These are phyloP conservation scores for Fistularia tabacaria DNA, from an alignment of 2,797 vertebrate species.

Conservation along the genomic window DNA sequence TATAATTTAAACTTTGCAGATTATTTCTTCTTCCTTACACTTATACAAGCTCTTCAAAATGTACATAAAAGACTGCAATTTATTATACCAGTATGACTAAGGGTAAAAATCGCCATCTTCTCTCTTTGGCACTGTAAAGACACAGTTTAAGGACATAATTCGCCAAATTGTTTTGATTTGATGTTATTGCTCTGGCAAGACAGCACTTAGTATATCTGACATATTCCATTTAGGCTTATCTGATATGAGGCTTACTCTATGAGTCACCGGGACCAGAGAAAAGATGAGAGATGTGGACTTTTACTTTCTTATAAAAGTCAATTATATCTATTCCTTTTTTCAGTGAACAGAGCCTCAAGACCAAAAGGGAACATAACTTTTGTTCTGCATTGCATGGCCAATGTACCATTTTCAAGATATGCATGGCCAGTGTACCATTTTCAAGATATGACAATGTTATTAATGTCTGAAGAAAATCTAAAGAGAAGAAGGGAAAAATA, in stretches of 20 bases:
- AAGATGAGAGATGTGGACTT: constrained; percentile 32
- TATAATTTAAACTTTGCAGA: too few species aligned
- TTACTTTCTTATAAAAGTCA: constrained; percentile 55
- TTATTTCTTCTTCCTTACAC: too few species aligned
- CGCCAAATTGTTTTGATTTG: constrained; percentile 63
- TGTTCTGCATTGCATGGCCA: constrained; percentile 39
- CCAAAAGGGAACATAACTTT: constrained; percentile 45
- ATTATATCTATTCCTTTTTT: constrained; percentile 52
- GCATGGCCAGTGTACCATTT: too few species aligned
- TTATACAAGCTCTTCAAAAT: too few species aligned
- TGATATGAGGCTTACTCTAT: constrained; percentile 42
- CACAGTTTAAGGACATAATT: constrained; percentile 52
- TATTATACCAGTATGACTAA: constrained; percentile 33
- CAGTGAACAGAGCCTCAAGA: constrained; percentile 39
- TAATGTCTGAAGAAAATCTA: constrained; percentile 16
- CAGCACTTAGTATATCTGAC: constrained; percentile 51
- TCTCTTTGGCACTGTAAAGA: constrained; percentile 32
- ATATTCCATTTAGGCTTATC: constrained; percentile 65
- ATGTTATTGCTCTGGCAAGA: constrained; percentile 55
- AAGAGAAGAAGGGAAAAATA: too few species aligned
- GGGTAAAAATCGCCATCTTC: constrained; percentile 32
- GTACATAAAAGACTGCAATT: constrained; percentile 9
- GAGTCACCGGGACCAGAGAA: constrained; percentile 49
- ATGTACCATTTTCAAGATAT: constrained; percentile 49
- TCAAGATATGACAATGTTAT: constrained; percentile 27